phyloP scores from a whole-genome alignment of 2,888 invertebrate genomes.

The Lagria hirta region DNA sequence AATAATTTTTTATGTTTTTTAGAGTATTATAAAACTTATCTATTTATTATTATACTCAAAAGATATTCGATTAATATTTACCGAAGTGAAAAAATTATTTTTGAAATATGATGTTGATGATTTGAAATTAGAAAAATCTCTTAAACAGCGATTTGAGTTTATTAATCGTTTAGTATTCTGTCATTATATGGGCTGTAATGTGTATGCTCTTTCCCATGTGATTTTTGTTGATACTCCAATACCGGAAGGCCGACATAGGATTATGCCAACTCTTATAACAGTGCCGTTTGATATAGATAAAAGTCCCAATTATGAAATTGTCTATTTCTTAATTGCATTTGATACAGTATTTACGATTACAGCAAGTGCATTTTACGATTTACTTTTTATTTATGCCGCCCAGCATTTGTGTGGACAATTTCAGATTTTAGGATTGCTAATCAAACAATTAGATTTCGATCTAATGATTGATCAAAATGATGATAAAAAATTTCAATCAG shows the following conservation, averaged over 20 bases:
- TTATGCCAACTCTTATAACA: constrained; percentile 29
- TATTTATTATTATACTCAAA: too few species aligned
- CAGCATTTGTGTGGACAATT: constrained; percentile 32
- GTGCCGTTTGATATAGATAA: constrained; percentile 31
- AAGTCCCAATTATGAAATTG: constrained; percentile 31
- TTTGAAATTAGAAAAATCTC: too few species aligned
- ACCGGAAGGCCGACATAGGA: constrained; percentile 27
- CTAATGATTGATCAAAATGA: constrained; percentile 23
- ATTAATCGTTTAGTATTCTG: constrained; percentile 13
- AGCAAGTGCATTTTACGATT: constrained; percentile 30
- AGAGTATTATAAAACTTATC: too few species aligned
- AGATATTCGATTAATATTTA: too few species aligned
- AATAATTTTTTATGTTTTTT: too few species aligned
- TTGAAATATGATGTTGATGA: too few species aligned
- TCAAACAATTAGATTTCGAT: constrained; percentile 25
- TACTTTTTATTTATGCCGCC: constrained; percentile 24
- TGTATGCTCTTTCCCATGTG: constrained; percentile 16
- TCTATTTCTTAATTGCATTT: constrained; percentile 26
- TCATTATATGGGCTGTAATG: constrained; percentile 13
- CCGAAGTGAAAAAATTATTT: too few species aligned
- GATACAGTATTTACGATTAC: constrained; percentile 27
- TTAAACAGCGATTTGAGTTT: constrained; percentile 18
- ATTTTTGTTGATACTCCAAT: constrained; percentile 27
- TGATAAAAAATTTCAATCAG: constrained; percentile 26
- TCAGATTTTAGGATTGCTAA: constrained; percentile 24